These are phyloP conservation scores for Apis florea DNA, from an alignment of 1,140 invertebrate genomes.

Conservation along the genomic window DNA sequence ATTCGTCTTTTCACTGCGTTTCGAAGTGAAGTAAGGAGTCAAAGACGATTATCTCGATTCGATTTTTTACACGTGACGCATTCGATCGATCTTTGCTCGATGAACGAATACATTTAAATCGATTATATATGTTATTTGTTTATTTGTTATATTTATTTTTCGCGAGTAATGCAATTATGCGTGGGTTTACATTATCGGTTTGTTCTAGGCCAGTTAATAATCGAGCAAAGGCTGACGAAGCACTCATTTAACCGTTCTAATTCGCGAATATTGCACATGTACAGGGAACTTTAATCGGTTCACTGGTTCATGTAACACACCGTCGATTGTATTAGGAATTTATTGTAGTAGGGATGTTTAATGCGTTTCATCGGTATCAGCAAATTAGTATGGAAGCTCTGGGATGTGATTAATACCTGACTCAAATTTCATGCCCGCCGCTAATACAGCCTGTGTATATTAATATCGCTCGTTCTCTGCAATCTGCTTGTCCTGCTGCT, in stretches of 20 bases:
- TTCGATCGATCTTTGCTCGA: too few species aligned
- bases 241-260: slow-evolving; percentile 45
- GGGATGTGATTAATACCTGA: slow-evolving; percentile 27
- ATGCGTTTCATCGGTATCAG: slow-evolving; percentile 36
- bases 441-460: slow-evolving; percentile 6
- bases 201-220: slow-evolving; percentile 37
- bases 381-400: slow-evolving; percentile 32
- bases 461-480: slow-evolving; percentile 1
- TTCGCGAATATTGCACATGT: slow-evolving; percentile 42
- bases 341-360: slow-evolving; percentile 40
- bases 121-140: too few species aligned
- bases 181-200: background rate
- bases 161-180: background rate
- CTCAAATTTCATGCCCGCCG: slow-evolving; percentile 17
- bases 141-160: background rate
- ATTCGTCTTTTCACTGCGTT: too few species aligned
- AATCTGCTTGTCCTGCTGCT: background rate
- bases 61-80: too few species aligned
- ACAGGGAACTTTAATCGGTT: slow-evolving; percentile 47
- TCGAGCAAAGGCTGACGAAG: slow-evolving; percentile 41
- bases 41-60: too few species aligned
- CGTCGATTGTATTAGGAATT: slow-evolving; percentile 45
- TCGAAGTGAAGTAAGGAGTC: too few species aligned
- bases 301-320: slow-evolving; percentile 41
- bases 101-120: too few species aligned